These are phyloP conservation scores for Cherax destructor DNA, from an alignment of 1,140 invertebrate species.

Conservation along the genomic window DNA sequence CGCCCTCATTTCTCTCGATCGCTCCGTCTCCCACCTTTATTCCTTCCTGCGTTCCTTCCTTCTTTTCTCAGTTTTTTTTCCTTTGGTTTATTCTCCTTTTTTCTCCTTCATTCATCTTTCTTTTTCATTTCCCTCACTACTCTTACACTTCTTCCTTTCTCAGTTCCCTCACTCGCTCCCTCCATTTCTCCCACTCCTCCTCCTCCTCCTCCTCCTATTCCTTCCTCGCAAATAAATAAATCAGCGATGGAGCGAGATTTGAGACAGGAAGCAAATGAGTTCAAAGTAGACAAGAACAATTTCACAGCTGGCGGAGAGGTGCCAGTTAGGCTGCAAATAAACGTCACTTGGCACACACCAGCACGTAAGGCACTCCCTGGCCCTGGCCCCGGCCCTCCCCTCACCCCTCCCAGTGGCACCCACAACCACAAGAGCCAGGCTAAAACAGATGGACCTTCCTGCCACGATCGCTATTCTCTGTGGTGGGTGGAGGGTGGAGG, in stretches of 20 bases:
- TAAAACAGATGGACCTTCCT: neutral
- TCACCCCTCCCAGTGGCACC: neutral
- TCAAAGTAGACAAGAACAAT: conserved; percentile 39
- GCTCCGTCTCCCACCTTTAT: too few species aligned
- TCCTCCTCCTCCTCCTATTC: neutral
- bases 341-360: conserved; percentile 12
- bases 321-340: conserved; percentile 16
- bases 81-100: too few species aligned
- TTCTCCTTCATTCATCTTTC: too few species aligned
- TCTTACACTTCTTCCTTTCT: too few species aligned
- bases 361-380: neutral
- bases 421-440: neutral
- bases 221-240: neutral
- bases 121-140: too few species aligned
- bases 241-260: conserved; percentile 12
- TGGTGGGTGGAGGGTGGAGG: neutral
- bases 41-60: too few species aligned
- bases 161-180: too few species aligned
- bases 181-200: too few species aligned
- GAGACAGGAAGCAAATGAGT: conserved; percentile 29
- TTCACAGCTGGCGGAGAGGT: conserved; percentile 24
- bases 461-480: neutral
- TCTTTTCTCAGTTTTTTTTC: too few species aligned
- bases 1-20: too few species aligned
- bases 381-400: neutral